Evolutionary conservation across 2,797 vertebrate species (phyloP).

Genomic region (Sphenopsis melanotis): DNA sequence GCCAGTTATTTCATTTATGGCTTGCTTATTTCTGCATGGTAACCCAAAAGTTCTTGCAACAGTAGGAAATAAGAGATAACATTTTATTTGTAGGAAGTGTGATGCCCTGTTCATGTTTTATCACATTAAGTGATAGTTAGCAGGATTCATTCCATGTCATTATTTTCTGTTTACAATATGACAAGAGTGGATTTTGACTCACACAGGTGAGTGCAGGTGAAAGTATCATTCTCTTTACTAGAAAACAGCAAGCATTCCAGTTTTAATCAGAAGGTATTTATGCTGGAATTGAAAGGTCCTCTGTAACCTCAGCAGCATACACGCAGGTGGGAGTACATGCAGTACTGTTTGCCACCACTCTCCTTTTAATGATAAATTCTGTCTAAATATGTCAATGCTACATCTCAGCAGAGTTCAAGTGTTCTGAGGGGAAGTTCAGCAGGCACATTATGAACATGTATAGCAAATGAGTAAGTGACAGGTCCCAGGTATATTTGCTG

Average conservation of each 20-base stretch:
- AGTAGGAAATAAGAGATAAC: neutral
- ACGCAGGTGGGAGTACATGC: fast-evolving
- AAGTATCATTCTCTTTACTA: neutral
- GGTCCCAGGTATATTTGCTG: neutral
- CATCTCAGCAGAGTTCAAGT: neutral
- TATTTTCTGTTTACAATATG: neutral
- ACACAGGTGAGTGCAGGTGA: neutral
- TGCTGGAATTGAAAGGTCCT: neutral
- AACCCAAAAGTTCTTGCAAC: neutral
- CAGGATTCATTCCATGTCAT: neutral
- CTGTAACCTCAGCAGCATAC: neutral
- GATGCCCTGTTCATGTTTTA: neutral
- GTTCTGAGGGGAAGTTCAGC: neutral
- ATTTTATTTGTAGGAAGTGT: neutral
- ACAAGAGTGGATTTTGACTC: neutral
- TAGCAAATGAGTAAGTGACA: neutral
- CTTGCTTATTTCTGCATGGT: neutral
- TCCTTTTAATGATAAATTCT: neutral
- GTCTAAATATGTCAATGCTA: neutral
- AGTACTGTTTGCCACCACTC: neutral
- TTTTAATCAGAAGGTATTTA: neutral
- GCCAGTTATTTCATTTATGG: neutral
- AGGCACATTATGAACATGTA: neutral
- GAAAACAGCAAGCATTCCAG: neutral
- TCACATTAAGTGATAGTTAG: neutral